Conservation (phyloP, 2,113 vertebrate genomes). For the Myotis lucifugus region DNA sequence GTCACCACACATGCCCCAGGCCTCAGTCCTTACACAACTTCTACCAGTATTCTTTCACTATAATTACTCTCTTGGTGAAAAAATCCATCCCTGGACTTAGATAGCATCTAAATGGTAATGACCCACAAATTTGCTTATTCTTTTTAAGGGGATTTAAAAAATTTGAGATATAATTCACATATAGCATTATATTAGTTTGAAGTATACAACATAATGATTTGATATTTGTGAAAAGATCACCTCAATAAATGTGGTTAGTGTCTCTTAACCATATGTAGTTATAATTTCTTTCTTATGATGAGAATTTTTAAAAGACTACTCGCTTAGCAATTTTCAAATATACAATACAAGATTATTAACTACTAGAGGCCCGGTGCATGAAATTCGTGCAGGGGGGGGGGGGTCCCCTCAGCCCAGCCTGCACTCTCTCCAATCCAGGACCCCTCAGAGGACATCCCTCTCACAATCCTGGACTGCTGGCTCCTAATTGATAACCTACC, state of each 20-base stretch:
- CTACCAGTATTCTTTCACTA: neutral
- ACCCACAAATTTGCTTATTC: neutral
- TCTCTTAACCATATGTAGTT: neutral
- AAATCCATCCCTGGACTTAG: neutral
- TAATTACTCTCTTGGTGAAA: neutral
- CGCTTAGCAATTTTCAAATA: neutral
- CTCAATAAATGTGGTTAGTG: neutral
- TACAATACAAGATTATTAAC: neutral
- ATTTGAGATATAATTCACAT: neutral
- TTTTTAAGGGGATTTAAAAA: neutral
- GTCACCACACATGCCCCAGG: neutral
- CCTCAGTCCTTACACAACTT: neutral
- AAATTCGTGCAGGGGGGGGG: too few species aligned
- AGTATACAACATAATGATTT: neutral
- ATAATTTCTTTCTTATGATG: neutral
- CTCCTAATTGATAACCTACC: too few species aligned
- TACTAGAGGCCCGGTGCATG: neutral
- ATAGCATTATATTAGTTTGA: neutral
- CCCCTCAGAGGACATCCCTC: too few species aligned
- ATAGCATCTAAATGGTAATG: neutral
- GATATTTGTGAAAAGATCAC: neutral
- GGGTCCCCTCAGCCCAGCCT: too few species aligned
- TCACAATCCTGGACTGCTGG: too few species aligned
- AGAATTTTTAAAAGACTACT: conserved; percentile 18
- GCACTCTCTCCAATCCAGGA: too few species aligned